These are phyloP conservation scores for Florisuga fusca DNA, from an alignment of 2,797 vertebrate genomes.

Conservation along the genomic window DNA sequence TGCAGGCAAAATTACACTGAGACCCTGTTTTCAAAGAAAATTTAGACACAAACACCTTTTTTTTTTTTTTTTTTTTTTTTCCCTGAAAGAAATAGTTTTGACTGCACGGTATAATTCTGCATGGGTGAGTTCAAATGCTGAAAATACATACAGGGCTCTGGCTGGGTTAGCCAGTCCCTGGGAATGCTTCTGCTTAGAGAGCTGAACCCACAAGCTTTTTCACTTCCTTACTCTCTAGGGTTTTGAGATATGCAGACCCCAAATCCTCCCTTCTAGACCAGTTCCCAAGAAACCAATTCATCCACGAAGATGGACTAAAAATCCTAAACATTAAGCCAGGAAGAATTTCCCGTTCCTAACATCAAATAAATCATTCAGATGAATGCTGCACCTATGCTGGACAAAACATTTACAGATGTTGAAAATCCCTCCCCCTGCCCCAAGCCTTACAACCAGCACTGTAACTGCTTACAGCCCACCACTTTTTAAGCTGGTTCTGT, in stretches of 20 bases:
- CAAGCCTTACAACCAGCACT: background rate
- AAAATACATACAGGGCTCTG: background rate
- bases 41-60: background rate
- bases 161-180: rapidly evolving
- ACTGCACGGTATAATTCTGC: background rate
- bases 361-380: background rate
- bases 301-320: background rate
- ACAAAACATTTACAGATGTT: background rate
- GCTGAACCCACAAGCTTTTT: background rate
- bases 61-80: background rate
- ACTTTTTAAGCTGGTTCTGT: background rate
- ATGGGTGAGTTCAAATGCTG: background rate
- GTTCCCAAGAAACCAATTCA: constrained; percentile 35
- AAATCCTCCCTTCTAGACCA: background rate
- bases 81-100: background rate
- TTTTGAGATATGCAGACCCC: constrained; percentile 19
- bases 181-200: background rate
- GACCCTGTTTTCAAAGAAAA: background rate
- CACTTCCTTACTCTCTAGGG: background rate
- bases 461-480: background rate
- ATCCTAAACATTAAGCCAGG: background rate
- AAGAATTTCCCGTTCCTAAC: background rate
- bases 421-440: background rate
- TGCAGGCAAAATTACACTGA: background rate
- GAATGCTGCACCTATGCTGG: background rate